phyloP scores from a whole-genome alignment of 2,888 invertebrate species.

The Papilio demoleus region DNA sequence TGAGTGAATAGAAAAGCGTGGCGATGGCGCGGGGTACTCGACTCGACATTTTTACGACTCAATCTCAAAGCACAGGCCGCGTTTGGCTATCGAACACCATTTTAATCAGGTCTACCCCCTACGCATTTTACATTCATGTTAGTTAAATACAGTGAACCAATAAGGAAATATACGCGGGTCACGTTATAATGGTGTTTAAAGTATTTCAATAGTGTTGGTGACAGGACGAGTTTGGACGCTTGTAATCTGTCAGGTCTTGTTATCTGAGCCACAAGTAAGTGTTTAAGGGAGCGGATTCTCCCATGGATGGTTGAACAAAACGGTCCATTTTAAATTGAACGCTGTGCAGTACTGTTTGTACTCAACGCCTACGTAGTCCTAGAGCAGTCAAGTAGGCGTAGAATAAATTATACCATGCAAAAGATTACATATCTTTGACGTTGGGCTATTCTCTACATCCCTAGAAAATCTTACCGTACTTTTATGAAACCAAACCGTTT shows the following conservation, averaged over 20 bases:
- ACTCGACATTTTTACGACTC: slow-evolving; percentile 82
- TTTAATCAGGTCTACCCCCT: slow-evolving; percentile 65
- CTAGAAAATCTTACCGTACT: no score
- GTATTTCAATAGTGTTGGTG: slow-evolving; percentile 68
- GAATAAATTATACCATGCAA: neutral
- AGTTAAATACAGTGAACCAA: slow-evolving; percentile 44
- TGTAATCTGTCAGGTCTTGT: slow-evolving; percentile 72
- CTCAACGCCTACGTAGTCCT: neutral
- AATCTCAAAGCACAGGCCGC: slow-evolving; percentile 76
- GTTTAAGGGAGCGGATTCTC: slow-evolving; percentile 61
- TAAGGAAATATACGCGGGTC: slow-evolving; percentile 57
- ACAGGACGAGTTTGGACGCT: slow-evolving; percentile 72
- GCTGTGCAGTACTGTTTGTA: neutral
- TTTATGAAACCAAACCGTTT: no score
- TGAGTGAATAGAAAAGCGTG: slow-evolving; percentile 73
- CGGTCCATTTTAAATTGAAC: slow-evolving; percentile 38
- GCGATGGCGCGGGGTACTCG: slow-evolving; percentile 72
- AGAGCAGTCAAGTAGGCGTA: neutral
- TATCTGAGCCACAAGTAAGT: slow-evolving; percentile 70
- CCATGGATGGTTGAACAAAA: slow-evolving; percentile 61
- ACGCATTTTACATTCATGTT: slow-evolving; percentile 44
- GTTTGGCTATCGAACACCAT: slow-evolving; percentile 68
- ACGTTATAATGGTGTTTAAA: slow-evolving; percentile 57
- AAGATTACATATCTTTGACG: no score
- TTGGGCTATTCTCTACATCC: no score